Base-by-base conservation (phyloP, 2,888 invertebrate species). In the Cosmia trapezina region DNA sequence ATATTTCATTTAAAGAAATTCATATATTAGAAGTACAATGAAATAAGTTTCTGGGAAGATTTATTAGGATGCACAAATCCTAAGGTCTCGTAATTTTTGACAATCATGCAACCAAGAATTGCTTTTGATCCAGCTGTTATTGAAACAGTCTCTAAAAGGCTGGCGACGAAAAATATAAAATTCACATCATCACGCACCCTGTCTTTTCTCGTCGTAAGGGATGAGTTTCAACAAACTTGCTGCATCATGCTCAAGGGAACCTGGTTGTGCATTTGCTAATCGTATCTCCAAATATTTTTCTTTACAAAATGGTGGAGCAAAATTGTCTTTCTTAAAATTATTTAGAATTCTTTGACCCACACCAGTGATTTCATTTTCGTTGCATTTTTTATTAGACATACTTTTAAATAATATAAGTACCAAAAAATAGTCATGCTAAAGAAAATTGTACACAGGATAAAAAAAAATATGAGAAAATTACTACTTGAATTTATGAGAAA, bases 241-340 rank as follows among this genome's bases (percentile, higher is more conserved):
- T 66, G 45, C 5, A 33, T 78, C 81, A 78, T 56, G 56, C n/a
- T 76, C 53, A 37, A 69, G 56, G 56, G 66, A 62, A 41, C 43
- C 11, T 43, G 61, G 28, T 41, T 67, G 80, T 80, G 63, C 81
- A 66, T 70, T 76, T 76, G 69, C 76, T 57, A 76, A 76, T 68
- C 51, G 76, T 47, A 68, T 57, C 41, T 62, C n/a, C n/a, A 68
- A n/a, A 65, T 59, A 67, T 72, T 41, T 6, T 53, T 78, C 53
- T 78, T 72, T 78, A 54, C 5, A 64, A 63, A 63, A 78, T 2
- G 12, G 12, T 12, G 8, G 2, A 63, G 41, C 11, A 47, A 28
- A 62, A 53, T 43, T n/a, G 22, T 12, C 43, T 47, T 57, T 45
- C 12, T 37, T 19, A 3, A 22, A 19, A 19, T 28, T 22, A 37